Evolutionary conservation across 2,888 invertebrate species (phyloP), one percentile per base, ranked within the genome.

Genomic region (Hofmannophila pseudospretella): DNA sequence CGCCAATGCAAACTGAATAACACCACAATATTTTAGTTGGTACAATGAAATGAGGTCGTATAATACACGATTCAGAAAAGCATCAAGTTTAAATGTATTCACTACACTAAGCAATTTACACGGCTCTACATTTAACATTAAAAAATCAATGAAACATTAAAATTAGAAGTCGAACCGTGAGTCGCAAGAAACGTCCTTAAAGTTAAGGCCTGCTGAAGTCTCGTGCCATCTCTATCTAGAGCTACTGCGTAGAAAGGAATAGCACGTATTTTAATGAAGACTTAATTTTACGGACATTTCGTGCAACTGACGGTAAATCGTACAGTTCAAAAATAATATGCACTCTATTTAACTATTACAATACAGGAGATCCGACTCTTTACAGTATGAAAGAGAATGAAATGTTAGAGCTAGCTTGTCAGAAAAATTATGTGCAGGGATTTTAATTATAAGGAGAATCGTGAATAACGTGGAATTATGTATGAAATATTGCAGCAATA

Each of bases 101-200:
- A 58, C 59, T 69, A 66, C 57, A 54, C 58, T 67, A 70, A 58
- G 64, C 67, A 57, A 77, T 66, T 66, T 71, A 72, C 67, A 68
- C 51, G 51, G 72, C 44, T 56, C 71, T 70, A 67, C 52, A 44
- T 59, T 54, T 54, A 60, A 26, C 20, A 31, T 38, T 48, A 58
- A 62, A 57, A 56, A 46, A 57, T 54, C 51, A 47, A 45, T 45
- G 46, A 49, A n/a, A 49, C 40, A 44, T 44, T 46, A 43, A 45
- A 53, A 55, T 50, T 52, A 54, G 35, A 44, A 56, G 45, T 51
- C 53, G n/a, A n/a, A n/a, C n/a, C n/a, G n/a, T n/a, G n/a, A n/a
- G n/a, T n/a, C n/a, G n/a, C n/a, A n/a, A n/a, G n/a, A n/a, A n/a
- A n/a, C n/a, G n/a, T n/a, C n/a, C n/a, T n/a, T n/a, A n/a, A n/a